Conservation (phyloP, 2,888 invertebrate genomes). For the Leucoma salicis region DNA sequence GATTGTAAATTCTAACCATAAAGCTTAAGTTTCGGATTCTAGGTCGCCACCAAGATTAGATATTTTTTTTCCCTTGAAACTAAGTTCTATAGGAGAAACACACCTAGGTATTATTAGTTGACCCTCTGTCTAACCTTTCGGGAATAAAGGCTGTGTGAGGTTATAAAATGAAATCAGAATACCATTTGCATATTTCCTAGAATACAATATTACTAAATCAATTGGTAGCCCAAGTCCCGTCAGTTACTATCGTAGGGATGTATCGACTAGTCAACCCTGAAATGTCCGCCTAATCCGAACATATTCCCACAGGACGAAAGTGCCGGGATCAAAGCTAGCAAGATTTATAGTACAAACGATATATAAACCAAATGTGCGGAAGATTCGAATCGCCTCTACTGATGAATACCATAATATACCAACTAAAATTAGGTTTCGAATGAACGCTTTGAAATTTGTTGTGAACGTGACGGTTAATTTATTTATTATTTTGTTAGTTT, state of each 20-base stretch:
- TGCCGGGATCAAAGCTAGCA: conserved; percentile 47
- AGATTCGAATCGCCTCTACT: conserved; percentile 37
- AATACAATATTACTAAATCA: not conserved
- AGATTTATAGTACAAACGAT: conserved; percentile 55
- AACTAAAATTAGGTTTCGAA: conserved; percentile 34
- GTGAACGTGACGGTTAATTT: conserved; percentile 21
- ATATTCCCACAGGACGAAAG: conserved; percentile 5
- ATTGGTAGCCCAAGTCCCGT: not conserved
- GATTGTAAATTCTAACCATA: too few relatives aligned
- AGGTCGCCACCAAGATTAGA: too few relatives aligned
- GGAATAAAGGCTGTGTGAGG: too few relatives aligned
- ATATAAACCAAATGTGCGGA: conserved; percentile 64
- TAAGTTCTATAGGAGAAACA: too few relatives aligned
- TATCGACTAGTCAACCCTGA: not conserved
- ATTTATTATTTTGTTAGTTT: conserved; percentile 26
- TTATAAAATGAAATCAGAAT: too few relatives aligned
- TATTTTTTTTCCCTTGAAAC: too few relatives aligned
- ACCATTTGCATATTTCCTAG: too few relatives aligned
- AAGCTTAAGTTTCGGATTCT: too few relatives aligned
- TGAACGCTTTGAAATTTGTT: conserved; percentile 30
- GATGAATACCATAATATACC: conserved; percentile 48
- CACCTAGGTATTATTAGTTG: too few relatives aligned
- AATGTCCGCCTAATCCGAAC: conserved; percentile 2
- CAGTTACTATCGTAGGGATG: not conserved
- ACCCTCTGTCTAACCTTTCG: too few relatives aligned